Evolutionary conservation across 2,113 vertebrate species (phyloP).

Genomic region (Bos indicus): DNA sequence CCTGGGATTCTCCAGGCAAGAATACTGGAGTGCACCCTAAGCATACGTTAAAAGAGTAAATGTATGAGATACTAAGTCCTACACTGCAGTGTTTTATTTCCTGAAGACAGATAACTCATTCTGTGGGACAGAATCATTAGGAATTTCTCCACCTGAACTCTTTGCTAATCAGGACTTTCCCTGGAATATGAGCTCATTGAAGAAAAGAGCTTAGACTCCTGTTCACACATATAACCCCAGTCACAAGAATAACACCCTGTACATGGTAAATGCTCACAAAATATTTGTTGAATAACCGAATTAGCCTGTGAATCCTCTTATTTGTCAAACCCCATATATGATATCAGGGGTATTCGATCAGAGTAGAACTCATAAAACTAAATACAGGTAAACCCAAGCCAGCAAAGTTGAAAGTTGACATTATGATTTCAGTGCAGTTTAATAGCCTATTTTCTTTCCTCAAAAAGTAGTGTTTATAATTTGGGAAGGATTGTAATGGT

Average conservation of each 20-base stretch:
- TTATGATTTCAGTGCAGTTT: constrained; percentile 34
- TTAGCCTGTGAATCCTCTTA: not conserved
- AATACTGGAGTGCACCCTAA: not conserved
- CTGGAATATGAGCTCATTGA: not conserved
- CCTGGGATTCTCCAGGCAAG: no score
- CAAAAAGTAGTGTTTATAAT: constrained; percentile 26
- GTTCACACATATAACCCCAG: not conserved
- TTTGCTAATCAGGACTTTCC: not conserved
- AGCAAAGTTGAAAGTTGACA: constrained; percentile 32
- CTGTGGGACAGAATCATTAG: not conserved
- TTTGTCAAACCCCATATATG: not conserved
- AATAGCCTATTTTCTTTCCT: constrained; percentile 28
- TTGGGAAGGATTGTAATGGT: constrained; percentile 3
- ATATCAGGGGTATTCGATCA: not conserved
- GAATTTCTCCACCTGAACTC: not conserved
- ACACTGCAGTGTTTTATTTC: not conserved
- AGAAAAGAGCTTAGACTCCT: not conserved
- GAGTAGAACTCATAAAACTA: not conserved
- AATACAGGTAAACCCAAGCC: not conserved
- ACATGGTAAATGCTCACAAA: not conserved
- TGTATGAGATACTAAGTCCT: not conserved
- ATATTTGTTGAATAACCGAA: not conserved
- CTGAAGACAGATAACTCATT: not conserved
- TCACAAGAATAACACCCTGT: not conserved
- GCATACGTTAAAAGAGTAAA: not conserved